A percentile compares a stretch with the other conserved stretches of the same genome.
Conservation (phyloP, 2,888 invertebrate genomes). For the Chirona hameri region DNA sequence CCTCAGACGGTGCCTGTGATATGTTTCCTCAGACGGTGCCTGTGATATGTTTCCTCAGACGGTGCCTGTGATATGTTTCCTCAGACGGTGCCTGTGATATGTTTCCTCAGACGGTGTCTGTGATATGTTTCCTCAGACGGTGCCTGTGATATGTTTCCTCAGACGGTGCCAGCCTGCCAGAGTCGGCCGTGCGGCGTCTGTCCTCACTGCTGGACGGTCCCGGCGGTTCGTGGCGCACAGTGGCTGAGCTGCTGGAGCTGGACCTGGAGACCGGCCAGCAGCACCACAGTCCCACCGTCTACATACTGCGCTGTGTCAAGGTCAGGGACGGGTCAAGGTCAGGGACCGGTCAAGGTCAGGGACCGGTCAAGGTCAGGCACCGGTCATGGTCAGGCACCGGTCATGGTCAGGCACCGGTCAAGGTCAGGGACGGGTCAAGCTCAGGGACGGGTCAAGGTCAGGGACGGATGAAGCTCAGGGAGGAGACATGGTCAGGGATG, state of each 20-base stretch:
- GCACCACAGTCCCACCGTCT: background rate
- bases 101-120: no score
- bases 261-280: background rate
- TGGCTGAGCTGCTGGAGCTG: background rate
- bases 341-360: no score
- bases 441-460: no score
- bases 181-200: background rate
- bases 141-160: no score
- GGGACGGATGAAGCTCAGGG: no score
- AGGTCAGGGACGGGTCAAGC: background rate
- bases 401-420: background rate
- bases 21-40: no score
- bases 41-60: background rate
- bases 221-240: background rate
- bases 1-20: no score
- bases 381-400: no score
- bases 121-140: no score
- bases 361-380: no score
- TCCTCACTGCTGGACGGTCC: background rate
- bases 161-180: background rate
- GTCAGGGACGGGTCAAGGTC: background rate
- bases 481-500: no score
- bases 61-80: background rate
- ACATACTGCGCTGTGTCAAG: constrained; percentile 6
- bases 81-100: background rate